Evolutionary conservation across 2,797 vertebrate genomes (phyloP).

Genomic region (Vipera ursinii): DNA sequence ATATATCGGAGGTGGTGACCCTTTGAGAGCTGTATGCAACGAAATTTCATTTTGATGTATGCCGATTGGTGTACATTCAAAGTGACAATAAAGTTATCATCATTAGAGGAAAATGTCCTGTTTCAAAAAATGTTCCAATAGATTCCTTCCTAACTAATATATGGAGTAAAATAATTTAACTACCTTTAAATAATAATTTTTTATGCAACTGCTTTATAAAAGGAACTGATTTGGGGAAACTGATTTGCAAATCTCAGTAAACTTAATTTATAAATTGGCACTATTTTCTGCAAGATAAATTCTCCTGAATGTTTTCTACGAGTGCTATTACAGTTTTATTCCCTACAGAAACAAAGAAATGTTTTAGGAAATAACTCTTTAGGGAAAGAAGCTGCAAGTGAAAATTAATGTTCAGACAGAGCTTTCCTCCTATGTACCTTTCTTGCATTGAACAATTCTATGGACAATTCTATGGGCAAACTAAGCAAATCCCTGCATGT

Average conservation of each 20-base stretch:
- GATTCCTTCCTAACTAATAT: background rate
- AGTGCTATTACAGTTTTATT: background rate
- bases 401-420: background rate
- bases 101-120: constrained; percentile 21
- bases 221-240: background rate
- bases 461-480: background rate
- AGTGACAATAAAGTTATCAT: no score
- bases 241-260: background rate
- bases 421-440: background rate
- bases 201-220: background rate
- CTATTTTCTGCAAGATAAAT: background rate
- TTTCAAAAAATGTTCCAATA: background rate
- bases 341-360: background rate
- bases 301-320: background rate
- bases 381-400: background rate
- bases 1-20: no score
- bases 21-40: no score
- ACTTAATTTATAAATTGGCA: background rate
- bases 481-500: background rate
- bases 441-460: background rate
- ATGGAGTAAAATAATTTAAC: constrained; percentile 47
- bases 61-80: no score
- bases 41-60: no score
- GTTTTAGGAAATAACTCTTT: background rate
- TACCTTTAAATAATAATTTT: background rate